phyloP scores from a whole-genome alignment of 2,888 invertebrate species.

The Harpalus rubripes region DNA sequence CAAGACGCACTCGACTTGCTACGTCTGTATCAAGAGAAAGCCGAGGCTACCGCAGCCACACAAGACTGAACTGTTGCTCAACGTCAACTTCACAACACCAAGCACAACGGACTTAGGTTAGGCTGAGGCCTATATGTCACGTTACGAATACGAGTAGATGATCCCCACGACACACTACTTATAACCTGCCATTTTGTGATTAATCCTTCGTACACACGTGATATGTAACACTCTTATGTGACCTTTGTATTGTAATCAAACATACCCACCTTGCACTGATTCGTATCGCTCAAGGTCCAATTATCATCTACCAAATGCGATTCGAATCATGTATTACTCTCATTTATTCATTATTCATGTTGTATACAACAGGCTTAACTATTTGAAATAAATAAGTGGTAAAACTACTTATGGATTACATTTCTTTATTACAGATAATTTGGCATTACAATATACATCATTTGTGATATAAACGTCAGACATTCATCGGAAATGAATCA shows the following conservation, averaged over 20 bases:
- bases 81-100: slow-evolving; percentile 66
- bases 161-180: slow-evolving; percentile 65
- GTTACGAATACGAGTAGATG: slow-evolving; percentile 59
- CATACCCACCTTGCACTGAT: slow-evolving; percentile 33
- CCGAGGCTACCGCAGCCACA: slow-evolving; percentile 66
- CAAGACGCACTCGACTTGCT: slow-evolving; percentile 92
- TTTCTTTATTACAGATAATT: slow-evolving; percentile 63
- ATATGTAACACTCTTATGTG: slow-evolving; percentile 52
- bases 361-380: slow-evolving; percentile 66
- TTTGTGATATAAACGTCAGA: slow-evolving; percentile 54
- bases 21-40: slow-evolving; percentile 83
- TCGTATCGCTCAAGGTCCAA: slow-evolving; percentile 41
- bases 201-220: slow-evolving; percentile 49
- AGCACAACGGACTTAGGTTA: slow-evolving; percentile 49
- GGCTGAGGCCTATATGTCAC: slow-evolving; percentile 40
- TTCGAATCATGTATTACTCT: slow-evolving; percentile 40
- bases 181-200: slow-evolving; percentile 67
- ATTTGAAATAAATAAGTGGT: slow-evolving; percentile 66
- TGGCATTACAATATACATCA: slow-evolving; percentile 61
- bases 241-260: slow-evolving; percentile 55
- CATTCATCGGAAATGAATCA: slow-evolving; percentile 54
- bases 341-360: slow-evolving; percentile 65
- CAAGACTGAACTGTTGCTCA: slow-evolving; percentile 66
- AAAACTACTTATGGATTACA: slow-evolving; percentile 56
- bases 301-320: slow-evolving; percentile 48